Percentiles rank a stretch among this genome's conserved stretches.
These are phyloP conservation scores for Characodon lateralis DNA, from an alignment of 2,797 vertebrate genomes.

Conservation along the genomic window DNA sequence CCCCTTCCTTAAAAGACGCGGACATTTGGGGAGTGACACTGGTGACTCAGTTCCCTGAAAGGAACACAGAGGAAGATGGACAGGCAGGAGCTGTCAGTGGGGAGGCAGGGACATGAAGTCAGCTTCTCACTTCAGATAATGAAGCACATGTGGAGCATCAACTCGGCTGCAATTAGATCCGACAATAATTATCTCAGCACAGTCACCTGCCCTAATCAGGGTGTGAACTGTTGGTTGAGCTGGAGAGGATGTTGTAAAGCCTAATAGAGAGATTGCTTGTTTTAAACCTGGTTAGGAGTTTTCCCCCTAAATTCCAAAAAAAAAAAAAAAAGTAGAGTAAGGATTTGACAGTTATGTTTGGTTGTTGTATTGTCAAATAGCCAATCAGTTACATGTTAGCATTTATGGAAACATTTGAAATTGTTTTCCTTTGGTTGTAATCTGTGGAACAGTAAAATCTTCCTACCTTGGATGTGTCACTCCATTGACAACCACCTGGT, in stretches of 20 bases:
- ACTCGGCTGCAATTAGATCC: constrained; percentile 54
- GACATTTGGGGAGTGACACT: constrained; percentile 38
- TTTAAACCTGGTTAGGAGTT: neutral
- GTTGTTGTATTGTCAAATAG: neutral
- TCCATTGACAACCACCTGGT: neutral
- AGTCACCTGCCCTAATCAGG: constrained; percentile 50
- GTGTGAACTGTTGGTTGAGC: constrained; percentile 19
- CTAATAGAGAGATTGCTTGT: neutral
- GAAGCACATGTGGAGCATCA: constrained; percentile 58
- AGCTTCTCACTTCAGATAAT: constrained; percentile 54
- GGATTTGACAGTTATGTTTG: neutral
- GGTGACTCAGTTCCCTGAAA: constrained; percentile 28
- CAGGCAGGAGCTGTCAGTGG: constrained; percentile 54
- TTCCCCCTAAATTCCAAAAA: neutral
- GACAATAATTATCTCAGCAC: constrained; percentile 58
- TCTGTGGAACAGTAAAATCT: neutral
- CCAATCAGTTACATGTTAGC: neutral
- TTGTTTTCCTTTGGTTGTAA: neutral
- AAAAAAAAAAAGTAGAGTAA: neutral
- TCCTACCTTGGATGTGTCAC: neutral
- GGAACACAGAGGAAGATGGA: constrained; percentile 46
- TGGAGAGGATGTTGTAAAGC: neutral
- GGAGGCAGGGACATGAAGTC: constrained; percentile 32
- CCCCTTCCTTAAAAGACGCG: constrained; percentile 1
- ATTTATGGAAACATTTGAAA: neutral